phyloP scores from a whole-genome alignment of 2,888 invertebrate species.

The Danaus chrysippus region DNA sequence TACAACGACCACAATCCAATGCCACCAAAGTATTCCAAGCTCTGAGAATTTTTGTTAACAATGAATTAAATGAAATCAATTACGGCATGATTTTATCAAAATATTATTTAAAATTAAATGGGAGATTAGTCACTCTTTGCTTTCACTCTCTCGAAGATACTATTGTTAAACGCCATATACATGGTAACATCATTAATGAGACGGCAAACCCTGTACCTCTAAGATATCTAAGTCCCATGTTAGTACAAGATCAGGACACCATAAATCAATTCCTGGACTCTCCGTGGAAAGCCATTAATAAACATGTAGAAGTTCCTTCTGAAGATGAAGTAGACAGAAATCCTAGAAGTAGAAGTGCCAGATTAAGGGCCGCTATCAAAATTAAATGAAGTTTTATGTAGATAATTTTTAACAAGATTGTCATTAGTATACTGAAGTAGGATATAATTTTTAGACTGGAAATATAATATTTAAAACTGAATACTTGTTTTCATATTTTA shows the following conservation, averaged over 20 bases:
- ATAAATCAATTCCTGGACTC: constrained; percentile 80
- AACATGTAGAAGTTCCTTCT: constrained; percentile 88
- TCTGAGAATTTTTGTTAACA: constrained; percentile 95
- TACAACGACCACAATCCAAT: constrained; percentile 86
- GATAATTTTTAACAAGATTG: too few relatives aligned
- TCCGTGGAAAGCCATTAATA: constrained; percentile 88
- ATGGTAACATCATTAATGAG: constrained; percentile 86
- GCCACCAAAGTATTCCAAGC: constrained; percentile 97
- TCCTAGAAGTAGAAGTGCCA: constrained; percentile 93
- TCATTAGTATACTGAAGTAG: too few relatives aligned
- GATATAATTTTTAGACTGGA: too few relatives aligned
- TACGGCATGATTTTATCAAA: constrained; percentile 90
- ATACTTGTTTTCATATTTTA: too few relatives aligned
- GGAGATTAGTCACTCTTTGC: constrained; percentile 88
- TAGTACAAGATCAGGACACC: constrained; percentile 79
- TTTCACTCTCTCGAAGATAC: constrained; percentile 97
- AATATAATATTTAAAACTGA: too few relatives aligned
- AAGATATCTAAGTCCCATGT: constrained; percentile 82
- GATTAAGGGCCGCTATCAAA: constrained; percentile 90
- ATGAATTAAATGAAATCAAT: constrained; percentile 97
- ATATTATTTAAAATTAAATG: constrained; percentile 86
- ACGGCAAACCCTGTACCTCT: constrained; percentile 84
- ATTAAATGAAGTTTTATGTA: constrained; percentile 59
- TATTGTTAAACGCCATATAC: constrained; percentile 93
- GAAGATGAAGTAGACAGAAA: constrained; percentile 87